These are phyloP conservation scores for Cephus pulcher DNA, from an alignment of 2,888 invertebrate genomes.

Conservation along the genomic window DNA sequence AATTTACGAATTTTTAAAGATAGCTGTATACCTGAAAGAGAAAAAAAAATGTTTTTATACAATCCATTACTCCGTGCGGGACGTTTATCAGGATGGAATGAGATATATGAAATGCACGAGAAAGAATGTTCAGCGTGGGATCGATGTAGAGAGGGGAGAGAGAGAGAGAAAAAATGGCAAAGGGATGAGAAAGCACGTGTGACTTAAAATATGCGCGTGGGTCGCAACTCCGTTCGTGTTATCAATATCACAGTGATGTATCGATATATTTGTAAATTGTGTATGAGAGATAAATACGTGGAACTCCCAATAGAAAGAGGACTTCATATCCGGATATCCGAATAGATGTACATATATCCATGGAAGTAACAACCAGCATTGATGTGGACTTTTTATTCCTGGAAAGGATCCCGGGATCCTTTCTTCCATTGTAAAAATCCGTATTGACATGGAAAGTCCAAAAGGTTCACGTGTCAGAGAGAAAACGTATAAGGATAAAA, in stretches of 20 bases:
- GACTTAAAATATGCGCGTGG: slow-evolving; percentile 8
- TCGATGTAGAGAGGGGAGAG: not conserved
- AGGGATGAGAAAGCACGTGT: not conserved
- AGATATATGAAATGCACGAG: not conserved
- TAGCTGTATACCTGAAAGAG: not conserved
- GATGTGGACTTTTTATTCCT: not conserved
- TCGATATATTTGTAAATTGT: slow-evolving; percentile 15
- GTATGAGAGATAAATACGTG: slow-evolving; percentile 15
- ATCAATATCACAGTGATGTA: slow-evolving; percentile 9
- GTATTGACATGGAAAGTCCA: not conserved
- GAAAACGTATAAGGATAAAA: not conserved
- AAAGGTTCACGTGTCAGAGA: not conserved
- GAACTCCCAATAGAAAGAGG: not conserved
- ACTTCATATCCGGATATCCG: not conserved
- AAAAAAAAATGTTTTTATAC: not conserved
- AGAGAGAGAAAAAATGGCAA: not conserved
- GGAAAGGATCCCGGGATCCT: not conserved
- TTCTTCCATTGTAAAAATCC: not conserved
- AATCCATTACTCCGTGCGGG: not conserved
- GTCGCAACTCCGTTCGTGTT: not conserved
- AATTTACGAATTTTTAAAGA: not conserved
- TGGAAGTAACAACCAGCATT: not conserved
- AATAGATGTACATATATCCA: not conserved
- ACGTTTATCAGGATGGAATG: slow-evolving; percentile 1
- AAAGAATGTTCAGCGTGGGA: not conserved